Percentiles rank a stretch among this genome's conserved stretches.
Evolutionary conservation across 53 echinoderm and acorn worm species (phyloP).

Genomic region (Holothuria leucospilota): DNA sequence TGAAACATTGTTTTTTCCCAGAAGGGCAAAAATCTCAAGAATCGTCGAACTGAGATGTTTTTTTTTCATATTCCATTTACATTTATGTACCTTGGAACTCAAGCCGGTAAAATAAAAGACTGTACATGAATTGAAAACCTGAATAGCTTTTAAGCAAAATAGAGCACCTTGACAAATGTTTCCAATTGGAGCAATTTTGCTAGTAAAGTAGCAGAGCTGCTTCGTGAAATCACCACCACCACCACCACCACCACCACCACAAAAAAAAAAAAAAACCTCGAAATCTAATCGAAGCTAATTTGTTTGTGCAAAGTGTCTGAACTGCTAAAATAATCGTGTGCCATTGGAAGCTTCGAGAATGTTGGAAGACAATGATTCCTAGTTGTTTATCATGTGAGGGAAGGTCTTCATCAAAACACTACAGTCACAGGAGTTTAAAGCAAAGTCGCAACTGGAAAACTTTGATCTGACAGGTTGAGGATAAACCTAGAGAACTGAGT

Average conservation of each 20-base stretch:
- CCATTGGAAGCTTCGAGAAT: too few species aligned
- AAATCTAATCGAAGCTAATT: neutral
- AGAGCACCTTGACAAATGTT: neutral
- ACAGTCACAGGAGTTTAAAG: too few species aligned
- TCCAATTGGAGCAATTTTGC: neutral
- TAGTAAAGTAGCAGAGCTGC: neutral
- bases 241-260: too few species aligned
- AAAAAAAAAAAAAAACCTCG: neutral
- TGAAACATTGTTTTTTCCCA: neutral
- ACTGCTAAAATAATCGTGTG: too few species aligned
- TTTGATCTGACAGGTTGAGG: too few species aligned
- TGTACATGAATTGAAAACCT: too few species aligned
- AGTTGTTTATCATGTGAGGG: too few species aligned
- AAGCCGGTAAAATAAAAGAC: neutral
- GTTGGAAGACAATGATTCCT: too few species aligned
- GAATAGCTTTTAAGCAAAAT: neutral
- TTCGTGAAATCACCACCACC: neutral
- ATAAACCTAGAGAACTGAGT: too few species aligned
- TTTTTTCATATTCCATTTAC: neutral
- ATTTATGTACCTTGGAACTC: neutral
- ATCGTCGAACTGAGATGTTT: neutral
- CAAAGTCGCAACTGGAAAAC: too few species aligned
- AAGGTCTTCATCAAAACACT: too few species aligned
- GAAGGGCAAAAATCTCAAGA: neutral
- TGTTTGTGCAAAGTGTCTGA: neutral